These are phyloP conservation scores for Mustela lutreola DNA, from an alignment of 2,113 vertebrate species.

Conservation along the genomic window DNA sequence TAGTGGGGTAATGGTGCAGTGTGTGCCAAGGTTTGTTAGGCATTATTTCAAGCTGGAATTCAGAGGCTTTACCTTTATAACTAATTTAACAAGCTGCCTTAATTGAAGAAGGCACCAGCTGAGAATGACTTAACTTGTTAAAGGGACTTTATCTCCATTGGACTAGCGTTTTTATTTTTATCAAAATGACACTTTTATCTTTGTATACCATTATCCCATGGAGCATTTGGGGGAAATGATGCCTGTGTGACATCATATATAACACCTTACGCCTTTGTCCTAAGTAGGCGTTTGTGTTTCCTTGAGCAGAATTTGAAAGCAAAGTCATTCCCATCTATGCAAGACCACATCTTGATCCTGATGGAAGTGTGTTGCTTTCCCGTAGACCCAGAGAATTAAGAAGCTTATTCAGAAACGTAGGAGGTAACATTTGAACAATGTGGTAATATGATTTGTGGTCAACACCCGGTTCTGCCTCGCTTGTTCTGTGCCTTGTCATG, in stretches of 20 bases:
- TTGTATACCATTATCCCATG: constrained; percentile 74
- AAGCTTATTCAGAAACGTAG: constrained; percentile 76
- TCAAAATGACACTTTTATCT: constrained; percentile 77
- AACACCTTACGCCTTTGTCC: background rate
- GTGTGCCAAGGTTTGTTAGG: background rate
- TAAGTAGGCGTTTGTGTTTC: constrained; percentile 57
- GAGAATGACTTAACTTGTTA: constrained; percentile 73
- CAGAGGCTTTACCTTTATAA: constrained; percentile 76
- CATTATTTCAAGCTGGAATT: background rate
- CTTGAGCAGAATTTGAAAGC: constrained; percentile 73
- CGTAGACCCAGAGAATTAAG: constrained; percentile 76
- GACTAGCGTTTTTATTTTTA: constrained; percentile 77
- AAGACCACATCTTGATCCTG: constrained; percentile 38
- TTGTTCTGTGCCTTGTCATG: constrained; percentile 58
- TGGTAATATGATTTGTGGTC: constrained; percentile 57
- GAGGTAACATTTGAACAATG: constrained; percentile 78
- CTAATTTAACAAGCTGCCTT: constrained; percentile 26
- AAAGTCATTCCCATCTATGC: constrained; percentile 73
- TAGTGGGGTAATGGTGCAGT: background rate
- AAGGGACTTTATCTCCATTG: constrained; percentile 75
- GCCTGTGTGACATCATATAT: background rate
- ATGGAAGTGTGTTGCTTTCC: constrained; percentile 52
- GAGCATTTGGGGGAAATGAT: constrained; percentile 1
- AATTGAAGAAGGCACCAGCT: constrained; percentile 55
- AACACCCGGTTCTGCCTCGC: constrained; percentile 71